phyloP scores from a whole-genome alignment of 2,888 invertebrate species.

The Harpagoxenus sublaevis region DNA sequence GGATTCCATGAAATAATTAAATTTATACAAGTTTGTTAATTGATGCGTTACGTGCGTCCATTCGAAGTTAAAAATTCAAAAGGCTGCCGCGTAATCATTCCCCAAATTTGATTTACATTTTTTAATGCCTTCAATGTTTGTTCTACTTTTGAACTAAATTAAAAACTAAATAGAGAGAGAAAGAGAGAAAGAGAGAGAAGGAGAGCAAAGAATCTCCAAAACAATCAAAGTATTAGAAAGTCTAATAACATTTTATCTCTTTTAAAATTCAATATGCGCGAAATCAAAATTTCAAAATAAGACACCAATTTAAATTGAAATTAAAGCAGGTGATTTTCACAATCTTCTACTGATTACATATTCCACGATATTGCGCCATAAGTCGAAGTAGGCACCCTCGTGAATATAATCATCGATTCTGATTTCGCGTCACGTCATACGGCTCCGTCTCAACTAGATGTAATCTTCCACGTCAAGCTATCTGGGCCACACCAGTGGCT shows the following conservation, averaged over 20 bases:
- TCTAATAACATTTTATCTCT: conserved; percentile 7
- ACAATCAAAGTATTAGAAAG: conserved; percentile 22
- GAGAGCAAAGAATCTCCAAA: background rate
- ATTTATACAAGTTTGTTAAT: conserved; percentile 57
- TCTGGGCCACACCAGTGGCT: conserved; percentile 17
- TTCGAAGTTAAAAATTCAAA: conserved; percentile 47
- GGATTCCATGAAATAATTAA: conserved; percentile 55
- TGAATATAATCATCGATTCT: conserved; percentile 45
- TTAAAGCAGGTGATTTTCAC: conserved; percentile 17
- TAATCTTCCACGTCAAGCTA: conserved; percentile 27
- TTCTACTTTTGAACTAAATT: conserved; percentile 8
- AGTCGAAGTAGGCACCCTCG: conserved; percentile 19
- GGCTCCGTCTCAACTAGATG: conserved; percentile 44
- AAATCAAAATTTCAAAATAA: conserved; percentile 44
- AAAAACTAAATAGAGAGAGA: background rate
- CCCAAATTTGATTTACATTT: conserved; percentile 47
- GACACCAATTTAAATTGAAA: conserved; percentile 27
- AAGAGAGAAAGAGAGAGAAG: background rate
- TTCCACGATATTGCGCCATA: conserved; percentile 27
- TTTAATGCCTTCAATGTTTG: conserved; percentile 16
- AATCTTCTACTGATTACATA: conserved; percentile 12
- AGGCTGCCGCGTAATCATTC: conserved; percentile 19
- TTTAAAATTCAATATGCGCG: conserved; percentile 26
- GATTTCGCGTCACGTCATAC: conserved; percentile 49
- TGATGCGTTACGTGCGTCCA: conserved; percentile 38